Base-by-base conservation (phyloP, 92 coral and sea anemone species). In the Palythoa heliodiscus region DNA sequence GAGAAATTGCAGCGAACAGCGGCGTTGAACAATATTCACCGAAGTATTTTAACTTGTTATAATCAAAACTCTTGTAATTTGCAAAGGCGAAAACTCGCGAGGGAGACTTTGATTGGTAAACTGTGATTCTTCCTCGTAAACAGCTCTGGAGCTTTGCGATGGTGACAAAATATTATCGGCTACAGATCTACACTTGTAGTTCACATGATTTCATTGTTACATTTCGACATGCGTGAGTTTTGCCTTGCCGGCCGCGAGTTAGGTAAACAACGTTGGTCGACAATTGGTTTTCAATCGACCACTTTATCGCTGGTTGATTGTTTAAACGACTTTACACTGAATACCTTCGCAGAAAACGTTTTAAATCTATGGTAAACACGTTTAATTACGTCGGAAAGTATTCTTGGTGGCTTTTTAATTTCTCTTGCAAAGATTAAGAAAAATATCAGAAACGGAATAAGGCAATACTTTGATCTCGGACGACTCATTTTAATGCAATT, bases 201-300 rank as follows among this genome's bases (percentile, higher is more conserved):
- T 14, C 48, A 15, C 22, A 52, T 47, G 60, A 15, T 75, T 75
- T 53, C 13, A 79, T 79, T 63, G 73, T 43, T 64, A 61, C 39
- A 11, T 67, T 39, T 39, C 16, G 16, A 7, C 13, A 68, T 80
- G 84, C 84, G 84, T 80, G 74, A 80, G 73, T 11, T 17, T 13
- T n/a, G 39, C 4, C 29, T 43, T 22, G 58, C 74, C 74, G 43
- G 84, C 19, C 6, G 17, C 29, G 1, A 16, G 38, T 38, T 52
- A 75, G 35, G 81, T 75, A 75, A 75, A 75, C 81, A 80, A 13
- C 24, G 40, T 19, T 19, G 74, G 8, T 48, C n/a, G 39, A 66
- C 84, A 80, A 80, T 43, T 35, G 70, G 39, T 7, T 72, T 79
- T 79, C 83, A 79, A 66, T 63, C 83, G 84, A 80, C 73, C 84